These are phyloP conservation scores for Haemorhous mexicanus DNA, from an alignment of 2,113 vertebrate genomes.

Conservation along the genomic window DNA sequence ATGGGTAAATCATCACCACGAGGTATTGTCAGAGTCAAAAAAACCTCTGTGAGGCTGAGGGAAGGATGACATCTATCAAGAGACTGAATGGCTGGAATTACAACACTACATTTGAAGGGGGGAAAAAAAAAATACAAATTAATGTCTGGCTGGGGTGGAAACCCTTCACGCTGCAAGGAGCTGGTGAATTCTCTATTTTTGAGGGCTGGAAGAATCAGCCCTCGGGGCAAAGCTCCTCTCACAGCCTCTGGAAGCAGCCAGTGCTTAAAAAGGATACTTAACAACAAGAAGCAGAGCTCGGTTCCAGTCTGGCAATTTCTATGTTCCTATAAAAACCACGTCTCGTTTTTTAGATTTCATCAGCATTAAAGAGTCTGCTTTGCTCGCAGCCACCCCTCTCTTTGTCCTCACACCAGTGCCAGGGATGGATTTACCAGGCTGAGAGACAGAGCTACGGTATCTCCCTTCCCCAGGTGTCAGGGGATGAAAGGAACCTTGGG, in stretches of 20 bases:
- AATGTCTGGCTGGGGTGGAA: background rate
- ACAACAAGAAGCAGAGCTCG: background rate
- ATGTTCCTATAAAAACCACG: slow-evolving; percentile 19
- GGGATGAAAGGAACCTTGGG: background rate
- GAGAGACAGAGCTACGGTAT: background rate
- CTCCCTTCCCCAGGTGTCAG: background rate
- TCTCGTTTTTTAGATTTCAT: background rate
- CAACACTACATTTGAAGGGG: background rate
- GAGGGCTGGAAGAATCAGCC: background rate
- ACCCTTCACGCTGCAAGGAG: background rate
- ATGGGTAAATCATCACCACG: slow-evolving; percentile 11
- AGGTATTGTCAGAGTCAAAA: background rate
- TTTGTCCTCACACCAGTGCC: background rate
- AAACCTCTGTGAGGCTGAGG: background rate
- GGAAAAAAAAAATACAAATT: accelerated
- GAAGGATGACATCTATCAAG: background rate
- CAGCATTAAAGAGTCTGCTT: background rate
- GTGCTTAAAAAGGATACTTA: background rate
- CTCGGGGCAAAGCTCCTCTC: background rate
- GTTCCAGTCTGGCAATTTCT: slow-evolving; percentile 44
- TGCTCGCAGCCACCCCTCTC: background rate
- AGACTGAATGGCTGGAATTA: background rate
- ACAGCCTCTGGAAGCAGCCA: background rate
- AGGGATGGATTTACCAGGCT: background rate
- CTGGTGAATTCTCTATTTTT: background rate